A percentile compares a stretch with the other conserved stretches of the same genome.
Conservation (phyloP, 2,797 vertebrate species). For the Danio kyathit region DNA sequence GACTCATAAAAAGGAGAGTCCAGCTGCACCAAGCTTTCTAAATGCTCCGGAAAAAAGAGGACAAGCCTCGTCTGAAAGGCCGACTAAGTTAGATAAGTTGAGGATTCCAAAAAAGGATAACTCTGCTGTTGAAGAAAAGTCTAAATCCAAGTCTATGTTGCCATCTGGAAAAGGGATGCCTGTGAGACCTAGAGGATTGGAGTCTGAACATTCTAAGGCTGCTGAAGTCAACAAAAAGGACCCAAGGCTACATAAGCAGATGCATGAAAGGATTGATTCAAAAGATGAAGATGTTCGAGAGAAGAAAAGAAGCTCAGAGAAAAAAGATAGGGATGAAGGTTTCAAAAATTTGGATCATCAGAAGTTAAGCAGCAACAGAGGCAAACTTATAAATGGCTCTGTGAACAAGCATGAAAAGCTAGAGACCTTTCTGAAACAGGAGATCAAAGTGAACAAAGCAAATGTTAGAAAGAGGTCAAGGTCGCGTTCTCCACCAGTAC, state of each 20-base stretch:
- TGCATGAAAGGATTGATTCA: conserved; percentile 83
- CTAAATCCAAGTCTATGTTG: conserved; percentile 85
- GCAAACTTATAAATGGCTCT: conserved; percentile 87
- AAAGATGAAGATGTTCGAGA: conserved; percentile 90
- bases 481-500: conserved; percentile 81
- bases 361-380: conserved; percentile 79
- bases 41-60: conserved; percentile 78
- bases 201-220: conserved; percentile 78
- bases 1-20: conserved; percentile 81
- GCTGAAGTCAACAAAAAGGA: conserved; percentile 88
- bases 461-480: conserved; percentile 89
- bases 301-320: conserved; percentile 86
- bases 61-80: conserved; percentile 76
- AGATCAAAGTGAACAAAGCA: conserved; percentile 84
- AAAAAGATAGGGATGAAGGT: conserved; percentile 88
- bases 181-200: conserved; percentile 76
- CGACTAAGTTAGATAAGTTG: conserved; percentile 65
- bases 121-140: conserved; percentile 55
- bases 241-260: conserved; percentile 88
- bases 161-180: conserved; percentile 79
- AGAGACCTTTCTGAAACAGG: conserved; percentile 81
- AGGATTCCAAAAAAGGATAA: conserved; percentile 84
- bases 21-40: conserved; percentile 52
- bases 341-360: conserved; percentile 78
- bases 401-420: conserved; percentile 82